Base-by-base conservation (phyloP, 64 coral and sea anemone genomes). In the Stylophora pistillata region DNA sequence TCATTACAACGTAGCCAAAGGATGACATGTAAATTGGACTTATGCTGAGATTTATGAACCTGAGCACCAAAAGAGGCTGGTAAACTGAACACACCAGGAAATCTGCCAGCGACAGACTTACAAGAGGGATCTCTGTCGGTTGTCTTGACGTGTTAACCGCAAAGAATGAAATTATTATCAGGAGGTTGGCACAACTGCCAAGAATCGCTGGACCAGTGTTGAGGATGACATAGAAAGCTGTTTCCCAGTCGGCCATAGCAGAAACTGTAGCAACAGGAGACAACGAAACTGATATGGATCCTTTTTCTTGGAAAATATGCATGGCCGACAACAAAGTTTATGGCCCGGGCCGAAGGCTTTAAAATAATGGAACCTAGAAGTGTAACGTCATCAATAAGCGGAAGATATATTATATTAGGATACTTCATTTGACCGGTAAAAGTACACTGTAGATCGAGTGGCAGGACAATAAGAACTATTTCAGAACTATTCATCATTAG, bases 131-230 rank as follows among this genome's bases (percentile, higher is more conserved):
- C 15, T 56, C 75, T 78, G 23, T 25, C 0, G 26, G 23, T 10
- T 78, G 52, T 79, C 56, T 55, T 15, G 59, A 55, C 16, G 77
- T 59, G 25, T 16, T 79, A 57, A 79, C 59, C 29, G 59, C 23
- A 16, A 79, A 10, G 14, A 55, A 79, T 0, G 77, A 79, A 20
- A 25, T 14, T 59, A 60, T 79, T 3, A 79, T 29, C 13, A 79
- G 26, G 17, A 79, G 26, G 31, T 79, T 79, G 59, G 77, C 27
- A 59, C 56, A 79, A 79, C 77, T 61, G 17, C 77, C 77, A 30
- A 79, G 9, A 79, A 79, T 17, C 26, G 59, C 16, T 31, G 77
- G 18, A 55, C 58, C 18, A 27, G 26, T 56, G 56, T 28, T 18
- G 56, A 79, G 9, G 15, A 59, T 30, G 3, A 15, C 30, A 15